phyloP scores from a whole-genome alignment of 2,888 invertebrate genomes.

The Agrypnus murinus region DNA sequence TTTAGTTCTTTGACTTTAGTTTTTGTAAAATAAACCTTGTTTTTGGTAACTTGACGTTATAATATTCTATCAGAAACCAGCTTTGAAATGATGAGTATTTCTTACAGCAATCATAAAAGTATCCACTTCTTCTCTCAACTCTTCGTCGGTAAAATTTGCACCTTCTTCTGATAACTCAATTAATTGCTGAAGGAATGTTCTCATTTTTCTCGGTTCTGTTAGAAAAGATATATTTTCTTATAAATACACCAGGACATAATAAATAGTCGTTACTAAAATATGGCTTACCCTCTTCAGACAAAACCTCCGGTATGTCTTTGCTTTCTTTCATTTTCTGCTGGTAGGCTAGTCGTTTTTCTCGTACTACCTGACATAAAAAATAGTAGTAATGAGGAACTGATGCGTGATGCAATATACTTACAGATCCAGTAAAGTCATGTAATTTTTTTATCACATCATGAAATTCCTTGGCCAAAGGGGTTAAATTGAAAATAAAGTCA shows the following conservation, averaged over 20 bases:
- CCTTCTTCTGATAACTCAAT: slow-evolving; percentile 71
- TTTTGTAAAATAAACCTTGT: too few relatives aligned
- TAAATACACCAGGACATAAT: too few relatives aligned
- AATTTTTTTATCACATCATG: not conserved
- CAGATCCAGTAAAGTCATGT: not conserved
- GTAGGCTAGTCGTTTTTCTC: slow-evolving; percentile 12
- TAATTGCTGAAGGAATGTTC: slow-evolving; percentile 71
- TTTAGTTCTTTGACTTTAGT: too few relatives aligned
- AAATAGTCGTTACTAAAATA: too few relatives aligned
- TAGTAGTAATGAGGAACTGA: not conserved
- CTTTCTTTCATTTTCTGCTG: not conserved
- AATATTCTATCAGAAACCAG: too few relatives aligned
- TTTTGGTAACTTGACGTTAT: too few relatives aligned
- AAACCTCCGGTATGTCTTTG: slow-evolving; percentile 62
- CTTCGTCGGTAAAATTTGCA: slow-evolving; percentile 71
- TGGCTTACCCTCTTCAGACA: slow-evolving; percentile 70
- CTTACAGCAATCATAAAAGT: slow-evolving; percentile 75
- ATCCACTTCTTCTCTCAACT: slow-evolving; percentile 75
- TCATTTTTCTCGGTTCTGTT: slow-evolving; percentile 60
- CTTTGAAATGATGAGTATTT: too few relatives aligned
- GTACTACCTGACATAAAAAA: slow-evolving; percentile 17
- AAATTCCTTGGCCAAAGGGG: not conserved
- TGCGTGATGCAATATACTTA: not conserved
- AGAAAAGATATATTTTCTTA: too few relatives aligned
- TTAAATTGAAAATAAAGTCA: slow-evolving; percentile 31